Base-by-base conservation (phyloP, 1,140 invertebrate genomes). In the Drosophila ercepeae region DNA sequence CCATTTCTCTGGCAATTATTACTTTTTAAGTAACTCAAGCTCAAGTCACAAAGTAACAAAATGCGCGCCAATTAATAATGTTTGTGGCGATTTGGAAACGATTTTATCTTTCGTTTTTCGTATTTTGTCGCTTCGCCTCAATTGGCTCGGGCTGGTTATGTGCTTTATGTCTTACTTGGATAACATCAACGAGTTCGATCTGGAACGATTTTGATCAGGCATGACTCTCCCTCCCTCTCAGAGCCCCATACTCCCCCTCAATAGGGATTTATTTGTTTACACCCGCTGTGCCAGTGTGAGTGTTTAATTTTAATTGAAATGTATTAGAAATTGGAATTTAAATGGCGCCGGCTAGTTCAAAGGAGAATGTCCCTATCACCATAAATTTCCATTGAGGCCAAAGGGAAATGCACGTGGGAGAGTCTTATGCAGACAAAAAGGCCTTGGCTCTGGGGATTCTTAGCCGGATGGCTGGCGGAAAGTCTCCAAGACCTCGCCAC, bases 191-290 rank as follows among this genome's bases (percentile, higher is more conserved):
- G 54, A 78, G 82, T 88, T 88, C 60, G 69, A 89, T 89, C 82
- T 88, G 83, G 82, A 63, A 78, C 63, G 71, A 78, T 79, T 78
- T 84, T 79, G 64, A 72, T 75, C 73, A 45, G 36, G 42, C 65
- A 71, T 71, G 52, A 61, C 49, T 50, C 50, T 51, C 50, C 29
- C 27, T 42, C 49, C 32, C 54, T 58, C 36, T 8, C 39, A 19
- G 8, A 18, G 8, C 39, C 16, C 11, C 32, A 14, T 4, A 50
- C 36, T 18, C 58, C 57, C 53, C 42, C 57, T 75, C 86, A 81
- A 86, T 86, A 86, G 82, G 88, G 89, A 88, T 82, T 78, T 82
- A 88, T 88, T 88, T 88, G 82, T 88, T 88, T 82, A 82, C 83
- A 78, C 55, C 67, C 81, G 46, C 49, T 49, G 57, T 18, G 27